These are phyloP conservation scores for Bathynomus jamesi DNA, from an alignment of 1,140 invertebrate species.

Conservation along the genomic window DNA sequence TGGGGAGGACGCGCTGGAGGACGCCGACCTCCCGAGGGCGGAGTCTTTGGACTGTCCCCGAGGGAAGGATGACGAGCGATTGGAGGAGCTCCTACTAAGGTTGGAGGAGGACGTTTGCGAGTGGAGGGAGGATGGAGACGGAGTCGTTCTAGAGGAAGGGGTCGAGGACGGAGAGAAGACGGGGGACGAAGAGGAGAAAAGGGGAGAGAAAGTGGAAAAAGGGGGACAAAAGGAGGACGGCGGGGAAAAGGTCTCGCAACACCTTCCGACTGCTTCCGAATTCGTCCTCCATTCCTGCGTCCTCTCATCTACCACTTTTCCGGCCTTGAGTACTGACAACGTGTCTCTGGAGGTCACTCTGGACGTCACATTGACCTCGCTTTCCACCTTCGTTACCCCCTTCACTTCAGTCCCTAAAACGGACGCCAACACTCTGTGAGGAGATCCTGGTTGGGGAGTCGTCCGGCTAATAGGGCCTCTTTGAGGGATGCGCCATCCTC, in stretches of 20 bases:
- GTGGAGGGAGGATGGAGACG: constrained; percentile 12
- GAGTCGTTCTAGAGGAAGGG: constrained; percentile 9
- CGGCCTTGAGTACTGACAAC: constrained; percentile 59
- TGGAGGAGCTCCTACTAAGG: constrained; percentile 8
- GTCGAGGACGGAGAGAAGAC: background rate
- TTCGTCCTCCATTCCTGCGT: constrained; percentile 48
- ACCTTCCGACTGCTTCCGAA: background rate
- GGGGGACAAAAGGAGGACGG: constrained; percentile 15
- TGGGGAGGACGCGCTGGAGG: background rate
- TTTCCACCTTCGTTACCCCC: constrained; percentile 49
- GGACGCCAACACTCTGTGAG: constrained; percentile 58
- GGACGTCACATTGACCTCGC: constrained; percentile 62
- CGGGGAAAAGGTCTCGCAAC: constrained; percentile 1
- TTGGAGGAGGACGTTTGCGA: background rate
- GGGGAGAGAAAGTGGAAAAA: constrained; percentile 10
- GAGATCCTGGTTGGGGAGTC: constrained; percentile 57
- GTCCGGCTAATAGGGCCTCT: constrained; percentile 59
- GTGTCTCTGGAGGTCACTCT: constrained; percentile 64
- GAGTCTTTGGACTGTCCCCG: background rate
- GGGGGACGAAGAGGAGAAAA: constrained; percentile 12
- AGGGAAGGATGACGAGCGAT: background rate
- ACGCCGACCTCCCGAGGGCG: background rate
- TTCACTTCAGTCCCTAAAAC: constrained; percentile 25
- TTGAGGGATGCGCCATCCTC: constrained; percentile 62
- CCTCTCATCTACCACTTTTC: constrained; percentile 61